phyloP scores from a whole-genome alignment of 2,797 vertebrate genomes.

The Pseudomugil gertrudae region DNA sequence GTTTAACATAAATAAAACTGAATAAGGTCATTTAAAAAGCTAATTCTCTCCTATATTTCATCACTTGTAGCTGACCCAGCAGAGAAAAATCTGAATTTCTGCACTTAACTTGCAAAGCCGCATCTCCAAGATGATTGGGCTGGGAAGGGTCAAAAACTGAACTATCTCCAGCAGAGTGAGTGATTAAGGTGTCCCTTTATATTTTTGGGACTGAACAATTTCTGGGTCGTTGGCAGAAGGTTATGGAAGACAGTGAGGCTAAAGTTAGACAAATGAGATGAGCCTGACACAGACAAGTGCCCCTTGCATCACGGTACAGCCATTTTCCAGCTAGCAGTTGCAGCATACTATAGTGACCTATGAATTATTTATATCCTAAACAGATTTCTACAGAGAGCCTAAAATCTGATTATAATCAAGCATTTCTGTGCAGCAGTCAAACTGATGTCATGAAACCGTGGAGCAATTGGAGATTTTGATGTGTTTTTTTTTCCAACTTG shows the following conservation, averaged over 20 bases:
- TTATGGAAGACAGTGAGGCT: neutral
- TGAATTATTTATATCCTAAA: neutral
- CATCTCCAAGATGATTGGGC: neutral
- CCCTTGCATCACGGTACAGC: neutral
- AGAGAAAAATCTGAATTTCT: too few species aligned
- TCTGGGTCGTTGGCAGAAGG: neutral
- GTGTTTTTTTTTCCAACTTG: neutral
- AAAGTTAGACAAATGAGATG: neutral
- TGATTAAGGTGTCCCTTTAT: neutral
- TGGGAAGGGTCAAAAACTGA: neutral
- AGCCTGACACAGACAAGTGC: neutral
- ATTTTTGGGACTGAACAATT: neutral
- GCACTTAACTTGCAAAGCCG: too few species aligned
- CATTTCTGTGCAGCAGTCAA: neutral
- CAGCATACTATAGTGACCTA: neutral
- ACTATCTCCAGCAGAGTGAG: neutral
- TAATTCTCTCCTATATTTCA: too few species aligned
- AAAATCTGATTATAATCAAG: neutral
- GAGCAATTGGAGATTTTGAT: neutral
- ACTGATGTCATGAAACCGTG: neutral
- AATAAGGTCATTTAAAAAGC: too few species aligned
- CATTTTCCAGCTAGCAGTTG: neutral
- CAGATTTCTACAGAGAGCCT: neutral
- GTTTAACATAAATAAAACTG: too few species aligned
- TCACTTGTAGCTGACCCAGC: too few species aligned